Evolutionary conservation across 2,797 vertebrate species (phyloP).

Genomic region (Peromyscus aztecus): DNA sequence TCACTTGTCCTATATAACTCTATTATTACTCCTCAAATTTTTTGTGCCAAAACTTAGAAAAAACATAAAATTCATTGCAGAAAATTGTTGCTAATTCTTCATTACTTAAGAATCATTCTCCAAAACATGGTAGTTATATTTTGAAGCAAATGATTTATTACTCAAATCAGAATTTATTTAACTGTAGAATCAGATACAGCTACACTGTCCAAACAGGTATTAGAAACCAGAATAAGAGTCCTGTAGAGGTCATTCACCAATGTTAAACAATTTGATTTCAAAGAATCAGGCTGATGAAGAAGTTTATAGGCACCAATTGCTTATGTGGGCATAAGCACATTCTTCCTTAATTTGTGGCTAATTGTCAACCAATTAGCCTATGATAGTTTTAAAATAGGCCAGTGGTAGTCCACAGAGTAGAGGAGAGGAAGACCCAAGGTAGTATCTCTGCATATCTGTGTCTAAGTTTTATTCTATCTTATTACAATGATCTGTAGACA

Average conservation of each 20-base stretch:
- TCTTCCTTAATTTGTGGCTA: not conserved
- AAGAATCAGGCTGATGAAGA: not conserved
- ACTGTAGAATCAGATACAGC: not conserved
- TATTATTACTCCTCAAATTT: not conserved
- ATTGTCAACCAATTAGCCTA: not conserved
- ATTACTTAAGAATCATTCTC: not conserved
- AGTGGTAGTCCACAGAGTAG: not conserved
- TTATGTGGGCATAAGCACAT: not conserved
- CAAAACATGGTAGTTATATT: not conserved
- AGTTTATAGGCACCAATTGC: not conserved
- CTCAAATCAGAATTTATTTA: not conserved
- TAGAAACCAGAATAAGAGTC: not conserved
- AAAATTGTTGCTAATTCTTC: not conserved
- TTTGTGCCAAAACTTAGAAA: not conserved
- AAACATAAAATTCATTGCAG: not conserved
- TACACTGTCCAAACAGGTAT: not conserved
- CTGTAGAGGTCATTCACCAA: not conserved
- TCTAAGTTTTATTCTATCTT: not conserved
- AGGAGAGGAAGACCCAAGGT: not conserved
- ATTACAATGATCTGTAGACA: not conserved
- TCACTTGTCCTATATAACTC: not conserved
- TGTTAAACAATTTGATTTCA: not conserved
- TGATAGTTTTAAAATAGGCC: not conserved
- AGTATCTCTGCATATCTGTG: not conserved
- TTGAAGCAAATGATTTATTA: not conserved